Percentiles rank a stretch among this genome's conserved stretches.
Conservation (phyloP, 2,797 vertebrate species). For the Pipistrellus pipistrellus region DNA sequence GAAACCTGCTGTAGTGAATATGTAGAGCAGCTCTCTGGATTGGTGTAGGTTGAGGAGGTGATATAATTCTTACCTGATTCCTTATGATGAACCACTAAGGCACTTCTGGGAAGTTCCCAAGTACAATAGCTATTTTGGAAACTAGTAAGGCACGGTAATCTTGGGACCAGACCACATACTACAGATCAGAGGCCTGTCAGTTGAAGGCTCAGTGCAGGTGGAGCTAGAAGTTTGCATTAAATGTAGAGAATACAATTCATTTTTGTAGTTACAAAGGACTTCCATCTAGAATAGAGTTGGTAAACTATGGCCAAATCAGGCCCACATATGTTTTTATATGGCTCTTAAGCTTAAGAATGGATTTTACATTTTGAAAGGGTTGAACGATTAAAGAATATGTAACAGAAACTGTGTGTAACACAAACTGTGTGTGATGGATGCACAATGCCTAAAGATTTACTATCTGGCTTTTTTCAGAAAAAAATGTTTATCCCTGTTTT, state of each 20-base stretch:
- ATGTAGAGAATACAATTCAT: background rate
- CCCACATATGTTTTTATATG: background rate
- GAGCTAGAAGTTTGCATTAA: background rate
- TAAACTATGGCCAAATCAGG: background rate
- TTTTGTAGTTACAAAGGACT: background rate
- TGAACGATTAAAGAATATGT: background rate
- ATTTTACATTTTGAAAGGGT: background rate
- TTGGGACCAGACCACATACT: background rate
- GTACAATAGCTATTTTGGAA: background rate
- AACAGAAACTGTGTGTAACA: background rate
- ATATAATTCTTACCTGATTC: background rate
- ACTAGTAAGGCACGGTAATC: background rate
- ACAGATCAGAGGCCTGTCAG: background rate
- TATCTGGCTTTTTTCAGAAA: background rate
- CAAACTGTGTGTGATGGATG: background rate
- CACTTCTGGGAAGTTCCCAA: background rate
- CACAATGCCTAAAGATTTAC: background rate
- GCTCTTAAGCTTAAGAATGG: background rate
- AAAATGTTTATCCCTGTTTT: background rate
- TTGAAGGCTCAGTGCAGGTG: background rate
- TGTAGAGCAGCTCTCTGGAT: background rate
- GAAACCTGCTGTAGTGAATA: background rate
- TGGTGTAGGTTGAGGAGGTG: fast-evolving
- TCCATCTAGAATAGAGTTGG: background rate
- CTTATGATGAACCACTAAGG: background rate